Evolutionary conservation across 2,888 invertebrate species (phyloP).

Genomic region (Diachrysia chrysitis): DNA sequence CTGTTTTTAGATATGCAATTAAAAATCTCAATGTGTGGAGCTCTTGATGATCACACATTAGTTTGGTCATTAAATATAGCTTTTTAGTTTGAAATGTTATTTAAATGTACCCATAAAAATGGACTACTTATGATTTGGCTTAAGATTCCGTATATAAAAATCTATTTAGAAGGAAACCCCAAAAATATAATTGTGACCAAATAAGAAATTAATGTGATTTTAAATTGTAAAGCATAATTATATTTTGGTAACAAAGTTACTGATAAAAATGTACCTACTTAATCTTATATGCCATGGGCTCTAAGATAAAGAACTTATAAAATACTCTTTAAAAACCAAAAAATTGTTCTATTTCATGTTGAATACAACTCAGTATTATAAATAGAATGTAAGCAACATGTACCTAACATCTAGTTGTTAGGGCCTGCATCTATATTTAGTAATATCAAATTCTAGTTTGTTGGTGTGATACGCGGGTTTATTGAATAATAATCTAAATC

Average conservation of each 20-base stretch:
- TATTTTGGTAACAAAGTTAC: constrained; percentile 1
- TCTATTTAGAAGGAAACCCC: background rate
- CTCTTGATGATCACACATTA: background rate
- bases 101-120: no score
- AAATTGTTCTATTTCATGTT: background rate
- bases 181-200: background rate
- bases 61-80: no score
- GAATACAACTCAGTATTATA: background rate
- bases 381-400: no score
- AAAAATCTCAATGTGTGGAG: background rate
- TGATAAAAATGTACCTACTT: background rate
- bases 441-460: no score
- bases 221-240: background rate
- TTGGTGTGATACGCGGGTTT: no score
- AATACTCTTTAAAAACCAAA: background rate
- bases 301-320: background rate
- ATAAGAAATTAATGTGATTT: constrained; percentile 1
- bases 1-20: background rate
- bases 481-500: no score
- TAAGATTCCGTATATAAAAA: no score
- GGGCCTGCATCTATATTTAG: no score
- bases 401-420: no score
- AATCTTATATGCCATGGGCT: background rate
- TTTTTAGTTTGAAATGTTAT: no score
- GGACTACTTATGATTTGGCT: no score